Conservation (phyloP, 1,140 invertebrate genomes). For the Drosophila paulistorum region DNA sequence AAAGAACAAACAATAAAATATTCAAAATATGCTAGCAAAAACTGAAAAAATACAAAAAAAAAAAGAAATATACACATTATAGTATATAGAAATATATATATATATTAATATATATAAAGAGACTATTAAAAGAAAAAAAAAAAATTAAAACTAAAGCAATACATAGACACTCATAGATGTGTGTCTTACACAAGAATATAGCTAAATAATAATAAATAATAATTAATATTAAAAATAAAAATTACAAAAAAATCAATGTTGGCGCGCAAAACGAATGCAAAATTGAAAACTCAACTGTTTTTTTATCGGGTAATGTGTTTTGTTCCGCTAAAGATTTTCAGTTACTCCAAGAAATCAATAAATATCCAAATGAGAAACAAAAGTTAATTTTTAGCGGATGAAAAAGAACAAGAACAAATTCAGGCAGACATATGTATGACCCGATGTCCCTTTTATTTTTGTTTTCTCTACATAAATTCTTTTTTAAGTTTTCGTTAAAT, state of each 20-base stretch:
- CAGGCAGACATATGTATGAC: not conserved
- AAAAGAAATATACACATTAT: slow-evolving; percentile 55
- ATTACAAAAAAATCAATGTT: slow-evolving; percentile 14
- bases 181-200: slow-evolving; percentile 75
- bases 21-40: slow-evolving; percentile 77
- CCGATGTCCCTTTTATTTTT: slow-evolving; percentile 18
- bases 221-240: slow-evolving; percentile 44
- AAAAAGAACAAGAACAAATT: not conserved
- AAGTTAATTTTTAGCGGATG: too few species aligned
- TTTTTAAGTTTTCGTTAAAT: slow-evolving; percentile 51
- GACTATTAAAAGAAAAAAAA: slow-evolving; percentile 51
- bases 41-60: slow-evolving; percentile 31
- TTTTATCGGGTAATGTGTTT: not conserved
- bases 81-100: slow-evolving; percentile 52
- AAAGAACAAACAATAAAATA: slow-evolving; percentile 58
- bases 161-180: slow-evolving; percentile 78
- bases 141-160: slow-evolving; percentile 75
- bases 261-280: slow-evolving; percentile 3
- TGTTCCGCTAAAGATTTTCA: not conserved
- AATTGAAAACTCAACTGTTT: not conserved
- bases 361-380: slow-evolving; percentile 30
- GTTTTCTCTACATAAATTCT: slow-evolving; percentile 42
- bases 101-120: slow-evolving; percentile 51
- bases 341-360: not conserved
- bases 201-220: slow-evolving; percentile 58